Percentiles rank a stretch among this genome's conserved stretches.
Conservation (phyloP, 92 coral and sea anemone genomes). For the Epizoanthus rinbou region DNA sequence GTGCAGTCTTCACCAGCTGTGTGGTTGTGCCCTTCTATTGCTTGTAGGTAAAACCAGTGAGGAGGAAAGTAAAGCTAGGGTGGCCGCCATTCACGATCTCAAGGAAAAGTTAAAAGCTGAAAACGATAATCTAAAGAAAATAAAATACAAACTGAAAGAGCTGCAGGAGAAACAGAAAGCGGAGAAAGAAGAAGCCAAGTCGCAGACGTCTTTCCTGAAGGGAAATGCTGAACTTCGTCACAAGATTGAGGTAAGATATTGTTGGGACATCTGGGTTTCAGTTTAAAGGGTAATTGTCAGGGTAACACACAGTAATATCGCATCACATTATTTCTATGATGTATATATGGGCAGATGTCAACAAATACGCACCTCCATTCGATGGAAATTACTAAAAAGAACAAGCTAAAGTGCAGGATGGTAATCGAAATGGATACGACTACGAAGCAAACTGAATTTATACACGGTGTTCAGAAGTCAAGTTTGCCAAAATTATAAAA, state of each 20-base stretch:
- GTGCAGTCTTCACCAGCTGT: too few species aligned
- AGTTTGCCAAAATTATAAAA: too few species aligned
- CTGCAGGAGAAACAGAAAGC: conserved; percentile 94
- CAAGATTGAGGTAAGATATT: conserved; percentile 77
- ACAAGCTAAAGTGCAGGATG: too few species aligned
- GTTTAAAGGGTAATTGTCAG: too few species aligned
- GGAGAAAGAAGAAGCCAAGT: conserved; percentile 97
- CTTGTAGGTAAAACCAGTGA: conserved; percentile 85
- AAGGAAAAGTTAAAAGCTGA: conserved; percentile 94
- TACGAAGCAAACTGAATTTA: too few species aligned
- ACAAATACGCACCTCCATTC: too few species aligned
- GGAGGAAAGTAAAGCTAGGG: conserved; percentile 84
- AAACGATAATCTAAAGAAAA: conserved; percentile 91
- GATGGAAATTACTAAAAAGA: too few species aligned
- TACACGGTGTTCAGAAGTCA: too few species aligned
- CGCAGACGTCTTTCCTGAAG: conserved; percentile 91
- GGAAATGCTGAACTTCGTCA: conserved; percentile 96
- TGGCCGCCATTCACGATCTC: conserved; percentile 88
- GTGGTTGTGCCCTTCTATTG: not conserved
- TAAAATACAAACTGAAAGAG: conserved; percentile 92
- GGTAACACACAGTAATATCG: not conserved
- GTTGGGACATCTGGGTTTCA: not conserved
- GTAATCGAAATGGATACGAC: too few species aligned
- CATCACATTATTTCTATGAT: not conserved
- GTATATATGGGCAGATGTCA: not conserved